Evolutionary conservation across 2,797 vertebrate genomes (phyloP).

Genomic region (Arctocebus calabarensis): DNA sequence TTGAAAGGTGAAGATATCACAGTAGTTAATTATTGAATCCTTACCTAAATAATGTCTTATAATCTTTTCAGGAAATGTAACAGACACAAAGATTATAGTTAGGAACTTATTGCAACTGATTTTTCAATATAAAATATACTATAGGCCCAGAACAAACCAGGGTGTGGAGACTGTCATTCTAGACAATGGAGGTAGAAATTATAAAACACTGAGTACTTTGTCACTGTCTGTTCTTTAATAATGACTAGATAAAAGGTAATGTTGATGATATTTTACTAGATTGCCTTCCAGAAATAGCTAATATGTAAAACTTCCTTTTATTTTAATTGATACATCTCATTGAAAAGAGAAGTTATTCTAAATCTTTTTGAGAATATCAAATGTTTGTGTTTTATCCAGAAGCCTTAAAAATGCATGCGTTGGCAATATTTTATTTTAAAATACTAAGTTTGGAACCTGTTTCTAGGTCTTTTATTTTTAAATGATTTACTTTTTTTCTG

Average conservation of each 20-base stretch:
- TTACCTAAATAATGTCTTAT: neutral
- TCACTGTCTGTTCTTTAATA: neutral
- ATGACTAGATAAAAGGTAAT: neutral
- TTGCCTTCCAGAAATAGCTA: neutral
- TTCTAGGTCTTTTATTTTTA: neutral
- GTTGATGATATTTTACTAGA: neutral
- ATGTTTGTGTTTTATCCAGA: neutral
- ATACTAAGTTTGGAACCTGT: neutral
- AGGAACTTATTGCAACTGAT: neutral
- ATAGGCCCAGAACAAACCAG: neutral
- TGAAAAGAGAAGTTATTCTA: neutral
- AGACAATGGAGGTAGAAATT: neutral
- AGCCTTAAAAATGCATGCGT: neutral
- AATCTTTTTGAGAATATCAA: neutral
- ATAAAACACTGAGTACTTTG: neutral
- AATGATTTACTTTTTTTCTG: neutral
- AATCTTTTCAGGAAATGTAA: conserved; percentile 10
- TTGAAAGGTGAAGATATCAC: neutral
- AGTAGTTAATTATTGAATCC: neutral
- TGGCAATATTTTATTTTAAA: neutral
- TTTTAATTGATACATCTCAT: neutral
- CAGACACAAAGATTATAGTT: neutral
- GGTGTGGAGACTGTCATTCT: neutral
- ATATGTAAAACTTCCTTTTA: neutral
- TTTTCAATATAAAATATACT: conserved; percentile 1